Evolutionary conservation across 1,140 invertebrate species (phyloP).

Genomic region (Gyrodactylus bullatarudis): DNA sequence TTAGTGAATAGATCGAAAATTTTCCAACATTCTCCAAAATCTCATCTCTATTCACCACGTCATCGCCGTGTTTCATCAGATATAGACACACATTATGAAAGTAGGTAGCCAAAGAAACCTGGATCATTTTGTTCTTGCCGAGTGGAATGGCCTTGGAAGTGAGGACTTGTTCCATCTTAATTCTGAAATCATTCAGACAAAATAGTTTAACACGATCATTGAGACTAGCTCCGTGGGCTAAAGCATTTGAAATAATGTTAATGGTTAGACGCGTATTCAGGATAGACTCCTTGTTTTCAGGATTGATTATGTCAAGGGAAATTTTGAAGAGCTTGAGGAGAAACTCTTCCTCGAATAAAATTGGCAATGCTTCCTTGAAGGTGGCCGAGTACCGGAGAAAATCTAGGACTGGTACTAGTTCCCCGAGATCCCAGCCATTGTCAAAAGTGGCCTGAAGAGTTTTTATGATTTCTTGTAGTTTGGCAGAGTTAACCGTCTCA

Average conservation of each 20-base stretch:
- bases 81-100: not conserved
- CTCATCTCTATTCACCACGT: not conserved
- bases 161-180: not conserved
- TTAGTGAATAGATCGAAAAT: not conserved
- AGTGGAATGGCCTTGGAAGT: not conserved
- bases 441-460: not conserved
- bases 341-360: not conserved
- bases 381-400: not conserved
- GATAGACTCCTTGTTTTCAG: not conserved
- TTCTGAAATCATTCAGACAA: not conserved
- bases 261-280: not conserved
- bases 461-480: not conserved
- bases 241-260: not conserved
- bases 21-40: not conserved
- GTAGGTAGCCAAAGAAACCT: not conserved
- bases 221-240: not conserved
- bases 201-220: not conserved
- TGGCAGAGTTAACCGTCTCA: too few species aligned
- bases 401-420: not conserved
- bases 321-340: not conserved
- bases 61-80: not conserved
- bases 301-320: not conserved
- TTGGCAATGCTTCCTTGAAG: not conserved
- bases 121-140: not conserved
- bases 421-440: not conserved